Evolutionary conservation across 2,797 vertebrate species (phyloP), one percentile per base, ranked within the genome.

Genomic region (Hippoglossus hippoglossus): DNA sequence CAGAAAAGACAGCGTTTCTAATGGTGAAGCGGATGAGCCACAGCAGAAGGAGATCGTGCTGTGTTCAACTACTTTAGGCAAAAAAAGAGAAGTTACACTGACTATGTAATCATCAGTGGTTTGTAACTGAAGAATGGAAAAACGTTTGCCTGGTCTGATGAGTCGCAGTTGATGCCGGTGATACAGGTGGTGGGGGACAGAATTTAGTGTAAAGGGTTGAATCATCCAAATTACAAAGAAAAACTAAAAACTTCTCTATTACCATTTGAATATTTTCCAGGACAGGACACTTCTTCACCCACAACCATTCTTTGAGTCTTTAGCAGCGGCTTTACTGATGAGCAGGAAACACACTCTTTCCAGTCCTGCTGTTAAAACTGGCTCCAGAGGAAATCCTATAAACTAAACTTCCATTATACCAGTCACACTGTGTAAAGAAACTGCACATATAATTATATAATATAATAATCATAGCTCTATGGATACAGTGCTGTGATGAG

Each of bases 1-100:
- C 34, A 57, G 62, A 61, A 71, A 60, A 75, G 73, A 71, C 13
- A 41, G 39, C 0, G 15, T 16, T 47, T 1, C 6, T 34, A 36
- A 55, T 64, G 70, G 10, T 44, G 39, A 16, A 41, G 39, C 10
- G 41, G 41, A 44, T 16, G 41, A 34, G 31, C 31, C 9, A 16
- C 41, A 16, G 41, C 41, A 9, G 59, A 54, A 70, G 65, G 71
- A 63, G 63, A 55, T 73, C 71, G 44, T 11, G 67, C 73, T 79
- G 71, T 25, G 63, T 58, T 77, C n/a, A 55, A 55, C 47, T 77
- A 6, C 55, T 26, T 21, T 55, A 16, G 26, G 10, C 24, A 39
- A 49, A 67, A 66, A 71, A 66, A 41, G 65, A 73, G 47, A 67
- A 56, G 68, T 62, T 64, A 44, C 13, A 16, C 13, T 36, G 60